Evolutionary conservation across 2,113 vertebrate genomes (phyloP), one percentile per base, ranked within the genome.

Genomic region (Andinoacara biseriatus): DNA sequence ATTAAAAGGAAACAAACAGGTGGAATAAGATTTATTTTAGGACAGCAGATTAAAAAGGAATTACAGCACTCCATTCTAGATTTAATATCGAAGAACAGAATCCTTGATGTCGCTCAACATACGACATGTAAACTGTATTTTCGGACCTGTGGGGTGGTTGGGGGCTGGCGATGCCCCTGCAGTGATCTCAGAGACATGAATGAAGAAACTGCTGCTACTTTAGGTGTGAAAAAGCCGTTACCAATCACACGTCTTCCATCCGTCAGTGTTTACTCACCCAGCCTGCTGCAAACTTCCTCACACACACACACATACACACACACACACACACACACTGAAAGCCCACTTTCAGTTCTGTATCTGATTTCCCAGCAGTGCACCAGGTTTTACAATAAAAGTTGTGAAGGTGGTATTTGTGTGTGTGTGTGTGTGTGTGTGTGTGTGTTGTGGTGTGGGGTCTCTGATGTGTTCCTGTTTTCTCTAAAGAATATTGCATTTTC

Each of bases 341-440:
- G 33, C 79, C 79, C 83, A 87, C 91, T 91, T 91, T 93, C 90
- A 83, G 63, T 93, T 93, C 90, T 85, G 72, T 69, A 31, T 90
- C 61, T 87, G 63, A 83, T 14, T 92, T 93, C 86, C 79, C 74
- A 75, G 85, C 87, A 87, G 31, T 26, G 2, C 60, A n/a, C 46
- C 13, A 5, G 49, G 35, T 60, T 18, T 91, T 81, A 91, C 88
- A 75, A 76, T 89, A 86, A 78, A 69, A 76, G 74, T 80, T 78
- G 24, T n/a, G 54, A 74, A 54, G 67, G 81, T 87, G 22, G 58
- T 57, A n/a, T 69, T 69, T 69, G 7, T 15, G 38, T n/a, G 65
- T 29, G 82, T 46, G 59, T 35, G 38, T n/a, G 62, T n/a, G 35
- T 38, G 35, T 10, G 38, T 38, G 38, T 43, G 65, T 46, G 63